Base-by-base conservation (phyloP, 2,113 vertebrate species). In the Oncorhynchus masou region DNA sequence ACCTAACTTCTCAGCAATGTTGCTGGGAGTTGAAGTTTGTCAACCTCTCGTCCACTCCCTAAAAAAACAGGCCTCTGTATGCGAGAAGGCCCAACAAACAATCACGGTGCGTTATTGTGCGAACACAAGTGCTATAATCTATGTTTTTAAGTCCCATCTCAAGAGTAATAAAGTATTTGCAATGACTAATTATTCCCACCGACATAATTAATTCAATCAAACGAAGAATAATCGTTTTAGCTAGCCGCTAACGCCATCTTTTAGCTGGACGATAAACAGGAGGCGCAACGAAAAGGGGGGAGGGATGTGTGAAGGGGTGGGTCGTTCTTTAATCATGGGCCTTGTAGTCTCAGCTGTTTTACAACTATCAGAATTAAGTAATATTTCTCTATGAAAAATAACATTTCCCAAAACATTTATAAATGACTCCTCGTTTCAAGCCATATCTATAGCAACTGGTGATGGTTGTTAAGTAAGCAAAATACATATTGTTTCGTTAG, bases 181-280 rank as follows among this genome's bases (percentile, higher is more conserved):
- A 68, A 74, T 71, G 69, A 78, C 85, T 87, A 84, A 84, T 81
- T 87, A 81, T 83, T 74, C 85, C 89, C 81, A 87, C 62, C 80
- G 88, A 75, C 78, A 83, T 78, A 80, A 84, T 84, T 89, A 25
- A 81, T 87, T 90, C 83, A 79, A 86, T 86, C 81, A 85, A 89
- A 90, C 88, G 88, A 91, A 88, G 91, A 89, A 86, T 86, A 88
- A 90, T 90, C 92, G 89, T 73, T 87, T 88, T 85, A 77, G 85
- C 84, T 93, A 93, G 90, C 89, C 85, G 89, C 91, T 90, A 92
- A 91, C 93, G 93, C 93, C 93, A 94, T 94, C 92, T 93, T 54
- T 94, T 93, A 90, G 89, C 87, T 90, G 85, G 91, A 89, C 89
- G 86, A 91, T 89, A 91, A 91, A 92, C 89, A 84, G 88, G 91